These are phyloP conservation scores for Podargus strigoides DNA, from an alignment of 2,797 vertebrate species.

Conservation along the genomic window DNA sequence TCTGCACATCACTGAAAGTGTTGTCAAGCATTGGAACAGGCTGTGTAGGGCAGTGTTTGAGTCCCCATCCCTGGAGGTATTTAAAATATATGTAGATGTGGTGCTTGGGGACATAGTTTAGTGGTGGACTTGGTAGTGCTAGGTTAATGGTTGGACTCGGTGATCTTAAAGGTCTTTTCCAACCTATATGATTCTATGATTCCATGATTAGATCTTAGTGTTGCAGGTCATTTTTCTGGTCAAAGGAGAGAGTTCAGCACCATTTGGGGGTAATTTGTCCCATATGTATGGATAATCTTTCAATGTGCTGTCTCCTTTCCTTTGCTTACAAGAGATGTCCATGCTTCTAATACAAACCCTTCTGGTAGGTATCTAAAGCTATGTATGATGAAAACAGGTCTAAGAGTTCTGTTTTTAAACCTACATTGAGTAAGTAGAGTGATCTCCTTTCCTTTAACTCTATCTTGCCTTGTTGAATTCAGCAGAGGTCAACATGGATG, in stretches of 20 bases:
- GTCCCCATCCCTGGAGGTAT: not conserved
- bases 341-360: not conserved
- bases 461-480: not conserved
- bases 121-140: not conserved
- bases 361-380: not conserved
- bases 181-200: not conserved
- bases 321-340: not conserved
- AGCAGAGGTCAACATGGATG: not conserved
- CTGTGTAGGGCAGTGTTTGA: not conserved
- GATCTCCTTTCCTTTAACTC: not conserved
- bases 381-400: not conserved
- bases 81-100: not conserved
- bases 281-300: not conserved
- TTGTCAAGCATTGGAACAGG: not conserved
- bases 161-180: not conserved
- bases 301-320: not conserved
- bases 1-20: not conserved
- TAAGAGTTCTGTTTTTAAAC: not conserved
- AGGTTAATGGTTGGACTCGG: accelerated
- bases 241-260: not conserved
- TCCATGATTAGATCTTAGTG: not conserved
- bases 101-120: not conserved
- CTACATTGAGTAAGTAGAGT: not conserved
- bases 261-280: not conserved
- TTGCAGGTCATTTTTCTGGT: not conserved